Evolutionary conservation across 35 echinoderm and acorn worm genomes (phyloP), one percentile per base, ranked within the genome.

Genomic region (Eucidaris tribuloides): DNA sequence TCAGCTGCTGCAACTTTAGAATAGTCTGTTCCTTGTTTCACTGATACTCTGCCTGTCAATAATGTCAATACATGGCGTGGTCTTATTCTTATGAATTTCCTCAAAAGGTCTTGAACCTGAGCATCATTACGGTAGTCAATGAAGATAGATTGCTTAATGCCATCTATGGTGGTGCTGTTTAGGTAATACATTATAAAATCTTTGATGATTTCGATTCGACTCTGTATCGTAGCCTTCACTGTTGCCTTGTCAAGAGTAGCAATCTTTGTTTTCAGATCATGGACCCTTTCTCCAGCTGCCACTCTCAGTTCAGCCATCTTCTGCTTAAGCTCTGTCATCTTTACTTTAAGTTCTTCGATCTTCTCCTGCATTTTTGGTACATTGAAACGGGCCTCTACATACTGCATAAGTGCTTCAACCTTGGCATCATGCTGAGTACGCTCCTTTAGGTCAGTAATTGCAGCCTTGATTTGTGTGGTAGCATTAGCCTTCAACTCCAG

Each of bases 321-420:
- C 43, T 65, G 48, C 78, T 71, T 72, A 49, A 89, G 57, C 14
- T 82, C 49, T 17, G 34, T 31, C 5, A 89, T 71, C 45, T 79
- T 89, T 19, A 40, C 29, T 19, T 82, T 89, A 30, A 89, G 18
- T 42, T 82, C 19, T 46, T 55, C 46, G n/a, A 89, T 81, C 45
- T 82, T 89, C 46, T 89, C 86, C 57, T 82, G 61, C 7, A 89
- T 34, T 52, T 81, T 89, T 15, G 65, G 66, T 25, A 72, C 66
- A 72, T 72, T 72, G 66, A 72, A 72, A 33, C 66, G 22, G 18
- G 66, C 43, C 22, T 72, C 27, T 22, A 72, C 43, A 43, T 72
- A 72, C 7, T 72, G 28, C 27, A 3, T 0, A 43, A 72, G 66
- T 7, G 19, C 37, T 11, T 37, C 66, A 22, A 72, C 36, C 37